Evolutionary conservation across 2,888 invertebrate genomes (phyloP).

Genomic region (Apodemia zela): DNA sequence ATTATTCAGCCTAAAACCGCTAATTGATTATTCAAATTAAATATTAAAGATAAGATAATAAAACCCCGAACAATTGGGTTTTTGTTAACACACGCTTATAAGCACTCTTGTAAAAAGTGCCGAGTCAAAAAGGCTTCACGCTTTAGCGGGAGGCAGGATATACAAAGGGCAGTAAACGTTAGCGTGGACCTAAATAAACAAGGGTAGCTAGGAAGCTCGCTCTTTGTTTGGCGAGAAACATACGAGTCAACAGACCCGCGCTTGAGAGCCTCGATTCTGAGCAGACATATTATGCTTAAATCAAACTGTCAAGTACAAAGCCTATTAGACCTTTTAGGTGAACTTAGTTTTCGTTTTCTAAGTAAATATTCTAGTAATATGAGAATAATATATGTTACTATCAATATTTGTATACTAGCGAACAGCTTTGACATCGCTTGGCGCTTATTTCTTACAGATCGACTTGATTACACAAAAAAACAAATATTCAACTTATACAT

Average conservation of each 20-base stretch:
- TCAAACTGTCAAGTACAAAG: conserved; percentile 31
- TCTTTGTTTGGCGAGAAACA: conserved; percentile 76
- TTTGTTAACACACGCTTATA: conserved; percentile 56
- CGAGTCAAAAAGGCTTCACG: conserved; percentile 77
- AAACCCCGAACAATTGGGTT: conserved; percentile 17
- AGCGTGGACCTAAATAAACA: conserved; percentile 77
- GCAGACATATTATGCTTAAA: conserved; percentile 26
- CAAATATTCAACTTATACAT: no score
- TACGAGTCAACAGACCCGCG: conserved; percentile 64
- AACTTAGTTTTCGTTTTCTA: conserved; percentile 8
- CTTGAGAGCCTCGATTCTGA: conserved; percentile 39
- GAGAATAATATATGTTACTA: no score
- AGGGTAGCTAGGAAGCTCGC: conserved; percentile 78
- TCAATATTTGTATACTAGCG: no score
- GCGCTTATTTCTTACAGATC: no score
- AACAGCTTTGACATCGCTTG: no score
- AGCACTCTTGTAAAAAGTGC: conserved; percentile 75
- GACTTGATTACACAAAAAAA: no score
- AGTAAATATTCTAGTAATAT: no score
- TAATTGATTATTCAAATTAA: background rate
- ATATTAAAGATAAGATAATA: conserved; percentile 6
- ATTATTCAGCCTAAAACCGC: no score
- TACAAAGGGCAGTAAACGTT: conserved; percentile 78
- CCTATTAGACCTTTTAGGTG: conserved; percentile 17
- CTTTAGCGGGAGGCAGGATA: conserved; percentile 63